Conservation (phyloP, 2,888 invertebrate genomes). For the Mechanitis mazaeus region DNA sequence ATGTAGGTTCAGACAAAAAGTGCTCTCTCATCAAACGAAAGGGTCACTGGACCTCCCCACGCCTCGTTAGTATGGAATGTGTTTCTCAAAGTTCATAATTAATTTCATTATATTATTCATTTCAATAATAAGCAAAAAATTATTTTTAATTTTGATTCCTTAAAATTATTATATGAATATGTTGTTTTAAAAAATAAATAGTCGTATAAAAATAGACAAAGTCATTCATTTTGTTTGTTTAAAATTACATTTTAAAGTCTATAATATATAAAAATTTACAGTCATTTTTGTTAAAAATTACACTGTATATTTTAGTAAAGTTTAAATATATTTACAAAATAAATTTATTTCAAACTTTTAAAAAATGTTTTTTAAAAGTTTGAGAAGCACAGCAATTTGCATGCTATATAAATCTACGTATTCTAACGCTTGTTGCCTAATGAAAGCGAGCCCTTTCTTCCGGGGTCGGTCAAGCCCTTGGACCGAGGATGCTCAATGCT, state of each 20-base stretch:
- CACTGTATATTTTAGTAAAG: too few relatives aligned
- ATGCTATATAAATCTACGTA: conserved; percentile 61
- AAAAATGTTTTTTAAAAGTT: conserved; percentile 36
- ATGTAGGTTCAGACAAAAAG: conserved; percentile 66
- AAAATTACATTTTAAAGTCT: too few relatives aligned
- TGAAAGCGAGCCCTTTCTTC: conserved; percentile 76
- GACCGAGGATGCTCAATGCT: conserved; percentile 56
- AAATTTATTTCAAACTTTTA: background rate
- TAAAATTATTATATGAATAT: background rate
- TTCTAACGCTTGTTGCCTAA: conserved; percentile 61
- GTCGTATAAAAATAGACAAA: too few relatives aligned
- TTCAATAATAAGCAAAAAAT: too few relatives aligned
- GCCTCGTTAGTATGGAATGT: conserved; percentile 49
- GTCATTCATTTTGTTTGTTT: too few relatives aligned
- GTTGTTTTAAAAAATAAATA: too few relatives aligned
- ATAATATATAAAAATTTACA: too few relatives aligned
- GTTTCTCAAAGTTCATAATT: conserved; percentile 40
- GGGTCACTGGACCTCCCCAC: conserved; percentile 55
- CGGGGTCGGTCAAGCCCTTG: conserved; percentile 54
- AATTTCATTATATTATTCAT: background rate
- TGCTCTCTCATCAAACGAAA: conserved; percentile 61
- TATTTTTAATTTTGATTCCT: too few relatives aligned
- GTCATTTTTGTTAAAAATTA: too few relatives aligned
- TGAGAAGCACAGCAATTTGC: conserved; percentile 42
- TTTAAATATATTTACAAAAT: too few relatives aligned